Evolutionary conservation across 2,888 invertebrate species (phyloP).

Genomic region (Dichetophora obliterata): DNA sequence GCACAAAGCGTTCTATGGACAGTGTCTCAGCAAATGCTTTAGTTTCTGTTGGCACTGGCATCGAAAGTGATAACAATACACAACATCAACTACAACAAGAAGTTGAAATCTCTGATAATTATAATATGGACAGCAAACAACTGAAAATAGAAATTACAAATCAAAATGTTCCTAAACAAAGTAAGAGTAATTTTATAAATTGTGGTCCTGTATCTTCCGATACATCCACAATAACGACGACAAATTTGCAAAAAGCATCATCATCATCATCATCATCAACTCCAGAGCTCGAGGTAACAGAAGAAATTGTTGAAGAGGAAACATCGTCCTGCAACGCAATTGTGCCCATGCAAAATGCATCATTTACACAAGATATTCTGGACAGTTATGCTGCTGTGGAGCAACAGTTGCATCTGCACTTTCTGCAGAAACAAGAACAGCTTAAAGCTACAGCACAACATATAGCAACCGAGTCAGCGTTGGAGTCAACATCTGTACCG

Average conservation of each 20-base stretch:
- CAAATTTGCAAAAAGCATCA: not conserved
- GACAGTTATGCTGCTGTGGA: constrained; percentile 19
- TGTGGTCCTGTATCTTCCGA: not conserved
- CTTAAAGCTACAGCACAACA: not conserved
- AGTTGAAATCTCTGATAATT: constrained; percentile 15
- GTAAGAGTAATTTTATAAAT: constrained; percentile 9
- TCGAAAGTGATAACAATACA: constrained; percentile 30
- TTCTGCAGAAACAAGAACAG: constrained; percentile 28
- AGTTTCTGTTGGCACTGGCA: constrained; percentile 9
- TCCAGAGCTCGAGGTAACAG: constrained; percentile 10
- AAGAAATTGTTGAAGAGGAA: constrained; percentile 7
- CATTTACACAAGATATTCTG: constrained; percentile 22
- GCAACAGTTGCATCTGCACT: constrained; percentile 29
- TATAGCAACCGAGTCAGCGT: not conserved
- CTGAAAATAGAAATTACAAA: constrained; percentile 52
- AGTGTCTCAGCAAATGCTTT: constrained; percentile 52
- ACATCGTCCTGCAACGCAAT: no score
- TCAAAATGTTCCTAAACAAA: constrained; percentile 52
- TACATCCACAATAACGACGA: not conserved
- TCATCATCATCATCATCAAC: not conserved
- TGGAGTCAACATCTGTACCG: not conserved
- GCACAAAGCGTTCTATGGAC: constrained; percentile 58
- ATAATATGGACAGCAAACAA: constrained; percentile 55
- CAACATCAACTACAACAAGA: constrained; percentile 44
- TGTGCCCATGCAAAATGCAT: no score